These are phyloP conservation scores for Dipodomys merriami DNA, from an alignment of 2,113 vertebrate genomes.

Conservation along the genomic window DNA sequence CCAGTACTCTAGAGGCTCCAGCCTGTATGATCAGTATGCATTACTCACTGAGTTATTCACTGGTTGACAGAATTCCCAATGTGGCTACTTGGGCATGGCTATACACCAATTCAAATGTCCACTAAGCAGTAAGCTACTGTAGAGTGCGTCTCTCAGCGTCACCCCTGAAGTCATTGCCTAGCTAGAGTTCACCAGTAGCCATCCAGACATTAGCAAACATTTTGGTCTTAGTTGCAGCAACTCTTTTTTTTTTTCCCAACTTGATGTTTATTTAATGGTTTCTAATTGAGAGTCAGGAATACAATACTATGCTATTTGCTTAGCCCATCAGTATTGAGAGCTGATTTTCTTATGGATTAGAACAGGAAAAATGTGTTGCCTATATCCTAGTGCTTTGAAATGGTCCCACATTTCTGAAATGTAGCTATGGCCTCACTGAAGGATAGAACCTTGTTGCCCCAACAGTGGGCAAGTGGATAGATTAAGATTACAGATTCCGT, in stretches of 20 bases:
- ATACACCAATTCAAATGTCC: background rate
- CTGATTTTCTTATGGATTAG: background rate
- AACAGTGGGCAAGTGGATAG: background rate
- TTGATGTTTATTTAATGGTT: background rate
- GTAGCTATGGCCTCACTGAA: background rate
- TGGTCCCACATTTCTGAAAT: background rate
- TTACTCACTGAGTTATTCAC: background rate
- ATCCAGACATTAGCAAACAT: background rate
- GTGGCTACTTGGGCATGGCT: background rate
- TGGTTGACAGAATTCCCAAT: background rate
- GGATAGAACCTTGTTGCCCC: background rate
- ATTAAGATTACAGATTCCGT: background rate
- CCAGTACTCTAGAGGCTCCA: background rate
- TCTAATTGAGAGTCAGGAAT: background rate
- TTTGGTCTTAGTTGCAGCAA: background rate
- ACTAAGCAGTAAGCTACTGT: background rate
- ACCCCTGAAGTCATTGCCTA: background rate
- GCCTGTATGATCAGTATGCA: background rate
- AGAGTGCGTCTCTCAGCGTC: background rate
- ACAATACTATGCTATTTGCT: background rate
- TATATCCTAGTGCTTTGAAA: background rate
- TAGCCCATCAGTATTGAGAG: background rate
- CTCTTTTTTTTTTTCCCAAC: background rate
- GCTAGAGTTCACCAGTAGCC: background rate
- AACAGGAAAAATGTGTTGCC: background rate